These are phyloP conservation scores for Cerastis rubricosa DNA, from an alignment of 2,888 invertebrate species.

Conservation along the genomic window DNA sequence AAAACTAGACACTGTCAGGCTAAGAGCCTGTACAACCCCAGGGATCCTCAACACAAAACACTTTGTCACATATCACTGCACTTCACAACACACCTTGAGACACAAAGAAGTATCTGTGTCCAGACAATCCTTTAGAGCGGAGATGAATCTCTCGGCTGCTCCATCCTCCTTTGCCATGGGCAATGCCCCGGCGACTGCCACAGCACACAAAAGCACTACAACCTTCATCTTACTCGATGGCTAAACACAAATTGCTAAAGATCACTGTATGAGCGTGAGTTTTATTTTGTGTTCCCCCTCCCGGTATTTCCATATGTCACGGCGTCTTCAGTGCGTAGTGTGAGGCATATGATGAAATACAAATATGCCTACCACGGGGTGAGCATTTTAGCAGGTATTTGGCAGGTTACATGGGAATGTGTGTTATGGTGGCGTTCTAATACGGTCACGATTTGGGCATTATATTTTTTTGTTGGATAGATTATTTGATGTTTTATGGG, in stretches of 20 bases:
- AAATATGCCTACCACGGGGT: slow-evolving; percentile 70
- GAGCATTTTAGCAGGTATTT: slow-evolving; percentile 80
- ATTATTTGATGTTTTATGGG: background rate
- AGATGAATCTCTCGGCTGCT: slow-evolving; percentile 81
- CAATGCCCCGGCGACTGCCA: slow-evolving; percentile 81
- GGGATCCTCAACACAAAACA: slow-evolving; percentile 66
- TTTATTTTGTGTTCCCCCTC: slow-evolving; percentile 87
- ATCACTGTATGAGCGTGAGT: slow-evolving; percentile 80
- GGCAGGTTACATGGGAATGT: slow-evolving; percentile 76
- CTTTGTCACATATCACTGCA: slow-evolving; percentile 73
- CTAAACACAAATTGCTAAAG: slow-evolving; percentile 86
- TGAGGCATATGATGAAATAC: slow-evolving; percentile 79
- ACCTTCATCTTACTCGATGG: slow-evolving; percentile 85
- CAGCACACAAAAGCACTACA: slow-evolving; percentile 80
- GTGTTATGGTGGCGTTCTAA: slow-evolving; percentile 71
- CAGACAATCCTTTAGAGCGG: slow-evolving; percentile 92
- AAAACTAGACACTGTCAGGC: slow-evolving; percentile 47
- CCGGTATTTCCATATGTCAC: slow-evolving; percentile 85
- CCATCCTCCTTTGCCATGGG: slow-evolving; percentile 86
- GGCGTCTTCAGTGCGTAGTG: slow-evolving; percentile 61
- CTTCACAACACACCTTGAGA: slow-evolving; percentile 93
- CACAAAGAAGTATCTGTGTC: slow-evolving; percentile 93
- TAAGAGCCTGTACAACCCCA: slow-evolving; percentile 55
- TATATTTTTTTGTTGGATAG: slow-evolving; percentile 55
- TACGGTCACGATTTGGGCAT: slow-evolving; percentile 60